phyloP scores from a whole-genome alignment of 1,140 invertebrate species.

The Spodoptera frugiperda region DNA sequence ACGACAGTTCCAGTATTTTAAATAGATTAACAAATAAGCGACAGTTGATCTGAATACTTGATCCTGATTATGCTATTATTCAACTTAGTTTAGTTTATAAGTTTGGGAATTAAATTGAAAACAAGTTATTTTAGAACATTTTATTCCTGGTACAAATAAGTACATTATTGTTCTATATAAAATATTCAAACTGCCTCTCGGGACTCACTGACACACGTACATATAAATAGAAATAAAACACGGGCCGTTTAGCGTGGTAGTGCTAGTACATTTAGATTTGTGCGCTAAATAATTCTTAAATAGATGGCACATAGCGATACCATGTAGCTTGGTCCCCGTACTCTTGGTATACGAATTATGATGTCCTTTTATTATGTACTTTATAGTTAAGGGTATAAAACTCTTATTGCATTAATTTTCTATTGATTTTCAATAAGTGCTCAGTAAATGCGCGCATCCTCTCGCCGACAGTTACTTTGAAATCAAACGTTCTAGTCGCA shows the following conservation, averaged over 20 bases:
- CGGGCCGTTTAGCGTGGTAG: slow-evolving; percentile 26
- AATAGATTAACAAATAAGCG: neutral
- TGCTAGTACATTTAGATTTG: slow-evolving; percentile 4
- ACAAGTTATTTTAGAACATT: too few species aligned
- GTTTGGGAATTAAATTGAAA: too few species aligned
- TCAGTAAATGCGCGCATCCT: neutral
- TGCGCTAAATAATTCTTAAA: slow-evolving; percentile 58
- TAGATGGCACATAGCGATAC: slow-evolving; percentile 66
- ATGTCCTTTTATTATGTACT: slow-evolving; percentile 1
- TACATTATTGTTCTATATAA: neutral
- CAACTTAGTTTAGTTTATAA: too few species aligned
- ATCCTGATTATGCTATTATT: too few species aligned
- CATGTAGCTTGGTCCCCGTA: slow-evolving; percentile 67
- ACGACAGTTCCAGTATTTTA: slow-evolving; percentile 23
- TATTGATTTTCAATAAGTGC: neutral
- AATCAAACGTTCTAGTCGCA: slow-evolving; percentile 21
- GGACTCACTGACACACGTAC: slow-evolving; percentile 18
- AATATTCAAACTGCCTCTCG: slow-evolving; percentile 6
- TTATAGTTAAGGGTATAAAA: slow-evolving; percentile 1
- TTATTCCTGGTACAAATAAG: too few species aligned
- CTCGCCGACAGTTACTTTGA: neutral
- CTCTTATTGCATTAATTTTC: neutral
- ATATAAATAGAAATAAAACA: slow-evolving; percentile 34
- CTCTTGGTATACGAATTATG: slow-evolving; percentile 32
- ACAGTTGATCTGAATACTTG: neutral